A percentile compares a stretch with the other conserved stretches of the same genome.
phyloP scores from a whole-genome alignment of 2,113 vertebrate genomes.

The Vulpes vulpes region DNA sequence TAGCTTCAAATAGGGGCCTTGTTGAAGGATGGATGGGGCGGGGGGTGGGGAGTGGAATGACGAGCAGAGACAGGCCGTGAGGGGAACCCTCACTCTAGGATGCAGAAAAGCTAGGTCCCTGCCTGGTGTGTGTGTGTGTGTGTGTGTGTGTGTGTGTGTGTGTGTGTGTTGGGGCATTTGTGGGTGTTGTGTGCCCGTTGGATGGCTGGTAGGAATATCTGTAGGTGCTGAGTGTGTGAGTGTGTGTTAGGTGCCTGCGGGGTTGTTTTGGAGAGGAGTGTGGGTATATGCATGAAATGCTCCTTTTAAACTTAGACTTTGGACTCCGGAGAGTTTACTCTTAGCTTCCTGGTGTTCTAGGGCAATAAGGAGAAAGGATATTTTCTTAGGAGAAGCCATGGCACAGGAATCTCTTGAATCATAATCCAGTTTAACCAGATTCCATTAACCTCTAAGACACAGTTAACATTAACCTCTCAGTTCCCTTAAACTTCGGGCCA shows the following conservation, averaged over 20 bases:
- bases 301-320: neutral
- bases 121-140: too few species aligned
- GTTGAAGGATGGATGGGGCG: neutral
- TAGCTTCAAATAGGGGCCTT: neutral
- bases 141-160: neutral
- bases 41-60: neutral
- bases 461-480: neutral
- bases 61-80: neutral
- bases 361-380: neutral
- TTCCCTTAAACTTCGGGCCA: constrained; percentile 26
- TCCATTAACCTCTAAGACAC: neutral
- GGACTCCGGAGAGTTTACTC: neutral
- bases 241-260: neutral
- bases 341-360: neutral
- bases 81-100: neutral
- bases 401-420: neutral
- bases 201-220: neutral
- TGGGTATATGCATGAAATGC: neutral
- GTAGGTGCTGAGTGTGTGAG: neutral
- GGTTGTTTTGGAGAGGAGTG: neutral
- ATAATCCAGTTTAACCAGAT: neutral
- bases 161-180: neutral
- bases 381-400: neutral
- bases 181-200: neutral
- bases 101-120: neutral